These are phyloP conservation scores for Nemapogon koenigi DNA, from an alignment of 2,888 invertebrate genomes.

Conservation along the genomic window DNA sequence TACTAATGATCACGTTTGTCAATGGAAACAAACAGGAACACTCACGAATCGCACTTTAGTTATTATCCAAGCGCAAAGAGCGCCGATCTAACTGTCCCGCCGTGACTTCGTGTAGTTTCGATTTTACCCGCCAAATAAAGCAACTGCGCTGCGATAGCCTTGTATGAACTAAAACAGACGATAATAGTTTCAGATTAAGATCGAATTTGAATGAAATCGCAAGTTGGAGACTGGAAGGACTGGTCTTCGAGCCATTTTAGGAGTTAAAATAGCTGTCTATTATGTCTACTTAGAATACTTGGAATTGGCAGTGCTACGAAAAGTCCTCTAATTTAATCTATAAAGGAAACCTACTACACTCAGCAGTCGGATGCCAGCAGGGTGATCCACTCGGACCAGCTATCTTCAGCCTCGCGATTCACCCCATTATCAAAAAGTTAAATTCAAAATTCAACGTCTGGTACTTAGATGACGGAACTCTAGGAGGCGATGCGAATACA, in stretches of 20 bases:
- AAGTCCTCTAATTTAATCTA: no score
- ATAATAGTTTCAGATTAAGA: conserved; percentile 49
- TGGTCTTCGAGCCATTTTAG: conserved; percentile 30
- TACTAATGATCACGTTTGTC: conserved; percentile 23
- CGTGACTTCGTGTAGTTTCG: conserved; percentile 23
- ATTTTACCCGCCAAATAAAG: conserved; percentile 43
- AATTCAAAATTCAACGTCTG: no score
- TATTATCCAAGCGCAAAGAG: conserved; percentile 29
- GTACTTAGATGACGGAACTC: no score
- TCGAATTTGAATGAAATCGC: conserved; percentile 52
- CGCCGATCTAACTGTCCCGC: conserved; percentile 22
- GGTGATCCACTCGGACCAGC: no score
- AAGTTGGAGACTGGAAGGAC: conserved; percentile 31
- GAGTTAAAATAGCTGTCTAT: no score
- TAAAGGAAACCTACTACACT: no score
- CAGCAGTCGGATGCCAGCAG: no score
- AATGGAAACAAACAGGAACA: conserved; percentile 29
- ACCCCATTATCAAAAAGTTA: no score
- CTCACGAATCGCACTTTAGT: conserved; percentile 33
- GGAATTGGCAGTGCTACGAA: no score
- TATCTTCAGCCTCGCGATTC: no score
- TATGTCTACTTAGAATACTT: no score
- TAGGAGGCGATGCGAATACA: no score
- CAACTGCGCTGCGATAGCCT: conserved; percentile 44
- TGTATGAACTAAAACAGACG: conserved; percentile 39